phyloP scores from a whole-genome alignment of 1,140 invertebrate species.

The Goniozus legneri region DNA sequence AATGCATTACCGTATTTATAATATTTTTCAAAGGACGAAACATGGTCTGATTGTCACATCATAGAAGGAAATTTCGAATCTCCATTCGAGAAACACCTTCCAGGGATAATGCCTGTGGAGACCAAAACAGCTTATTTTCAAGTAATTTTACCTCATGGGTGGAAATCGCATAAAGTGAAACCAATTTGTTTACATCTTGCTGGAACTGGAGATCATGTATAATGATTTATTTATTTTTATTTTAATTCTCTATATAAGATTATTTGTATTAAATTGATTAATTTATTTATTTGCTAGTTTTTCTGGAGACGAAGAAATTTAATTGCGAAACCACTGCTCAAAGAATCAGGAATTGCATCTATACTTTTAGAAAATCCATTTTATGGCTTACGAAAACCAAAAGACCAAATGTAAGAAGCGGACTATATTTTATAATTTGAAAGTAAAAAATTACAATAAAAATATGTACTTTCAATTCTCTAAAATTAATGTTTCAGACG shows the following conservation, averaged over 20 bases:
- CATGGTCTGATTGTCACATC: constrained; percentile 69
- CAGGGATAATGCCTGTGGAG: constrained; percentile 82
- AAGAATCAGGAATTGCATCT: constrained; percentile 87
- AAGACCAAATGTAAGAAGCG: constrained; percentile 78
- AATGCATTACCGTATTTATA: too few relatives aligned
- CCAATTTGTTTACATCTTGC: constrained; percentile 93
- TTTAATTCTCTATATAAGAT: too few relatives aligned
- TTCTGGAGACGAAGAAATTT: constrained; percentile 88
- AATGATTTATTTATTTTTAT: constrained; percentile 3
- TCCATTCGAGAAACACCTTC: constrained; percentile 78
- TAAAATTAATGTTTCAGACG: constrained; percentile 59
- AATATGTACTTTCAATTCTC: too few relatives aligned
- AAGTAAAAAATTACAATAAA: too few relatives aligned
- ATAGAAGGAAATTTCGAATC: constrained; percentile 87
- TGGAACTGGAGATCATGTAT: constrained; percentile 97
- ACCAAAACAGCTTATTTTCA: constrained; percentile 80
- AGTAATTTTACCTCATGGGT: constrained; percentile 78
- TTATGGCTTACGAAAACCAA: constrained; percentile 90
- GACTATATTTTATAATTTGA: too few relatives aligned
- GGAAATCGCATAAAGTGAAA: constrained; percentile 67
- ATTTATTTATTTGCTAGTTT: constrained; percentile 62
- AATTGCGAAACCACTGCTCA: constrained; percentile 86
- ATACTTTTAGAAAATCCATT: constrained; percentile 97
- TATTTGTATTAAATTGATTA: constrained; percentile 11
- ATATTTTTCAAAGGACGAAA: constrained; percentile 66